Evolutionary conservation across 2,797 vertebrate species (phyloP), one percentile per base, ranked within the genome.

Genomic region (Hybognathus amarus): DNA sequence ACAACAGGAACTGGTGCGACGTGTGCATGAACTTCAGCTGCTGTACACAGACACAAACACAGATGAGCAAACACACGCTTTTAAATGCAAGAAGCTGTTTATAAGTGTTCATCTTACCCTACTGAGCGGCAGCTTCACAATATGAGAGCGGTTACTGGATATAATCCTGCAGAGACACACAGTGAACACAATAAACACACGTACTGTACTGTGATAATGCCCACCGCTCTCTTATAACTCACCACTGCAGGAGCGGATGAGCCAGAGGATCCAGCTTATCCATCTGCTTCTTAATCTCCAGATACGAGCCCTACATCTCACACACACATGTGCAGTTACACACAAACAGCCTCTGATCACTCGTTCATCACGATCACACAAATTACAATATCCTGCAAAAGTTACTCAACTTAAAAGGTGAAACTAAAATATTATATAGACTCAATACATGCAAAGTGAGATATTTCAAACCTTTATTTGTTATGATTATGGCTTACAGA

Each of bases 21-120:
- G 98, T 99, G 96, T 99, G 98, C 98, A 99, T 99, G 95, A 99
- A 99, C 95, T 99, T 99, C 93, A 99, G 95, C 96, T 99, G 98
- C 98, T 99, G 93, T 92, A 90, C 79, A 93, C 90, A 89, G 10
- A 27, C 45, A 22, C 66, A 33, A 66, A 40, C 5, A 36, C 20
- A 45, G 36, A 79, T 74, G 18, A 68, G 52, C 27, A 52, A n/a
- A 56, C 13, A 50, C 40, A 63, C 38, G 61, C 22, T 10, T 24
- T 47, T 12, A 59, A 10, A 45, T 9, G 17, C 50, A 71, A 77
- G 81, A 71, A 77, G 81, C 79, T 13, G 80, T 84, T 74, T 77
- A 74, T 78, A n/a, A 52, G 79, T 6, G 68, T 83, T 54, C 59
- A 86, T 83, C 94, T 77, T 94, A 99, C 98, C 97, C 98, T 96